Evolutionary conservation across 2,113 vertebrate genomes (phyloP).

Genomic region (Syngnathus scovelli): DNA sequence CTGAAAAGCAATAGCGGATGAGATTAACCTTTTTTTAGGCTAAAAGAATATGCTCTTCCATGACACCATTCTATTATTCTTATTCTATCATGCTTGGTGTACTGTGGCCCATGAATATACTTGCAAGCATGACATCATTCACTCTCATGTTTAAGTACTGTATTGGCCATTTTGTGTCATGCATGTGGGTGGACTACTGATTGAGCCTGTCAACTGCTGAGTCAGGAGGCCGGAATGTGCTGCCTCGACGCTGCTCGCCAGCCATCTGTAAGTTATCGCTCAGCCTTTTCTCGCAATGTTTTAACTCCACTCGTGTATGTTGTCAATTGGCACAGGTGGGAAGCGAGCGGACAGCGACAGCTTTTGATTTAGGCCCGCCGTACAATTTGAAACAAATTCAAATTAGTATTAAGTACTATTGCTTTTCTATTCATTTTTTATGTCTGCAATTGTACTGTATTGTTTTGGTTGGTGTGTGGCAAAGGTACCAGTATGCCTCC

Average conservation of each 20-base stretch:
- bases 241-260: conserved; percentile 12
- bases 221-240: conserved; percentile 16
- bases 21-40: not conserved
- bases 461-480: conserved; percentile 12
- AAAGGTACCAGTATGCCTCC: not conserved
- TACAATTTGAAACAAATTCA: not conserved
- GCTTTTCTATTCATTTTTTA: not conserved
- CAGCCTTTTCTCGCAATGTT: not conserved
- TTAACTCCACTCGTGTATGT: not conserved
- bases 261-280: not conserved
- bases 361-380: not conserved
- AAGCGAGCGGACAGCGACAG: not conserved
- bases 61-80: not conserved
- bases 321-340: not conserved
- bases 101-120: not conserved
- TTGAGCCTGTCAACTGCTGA: conserved; percentile 18
- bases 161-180: not conserved
- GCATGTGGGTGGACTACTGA: not conserved
- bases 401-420: no score
- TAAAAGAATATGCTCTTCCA: not conserved
- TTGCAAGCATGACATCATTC: not conserved
- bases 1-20: conserved; percentile 27
- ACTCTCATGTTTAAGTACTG: not conserved
- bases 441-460: conserved; percentile 7
- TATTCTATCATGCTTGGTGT: not conserved